phyloP scores from a whole-genome alignment of 2,888 invertebrate genomes.

The Rhingia campestris region DNA sequence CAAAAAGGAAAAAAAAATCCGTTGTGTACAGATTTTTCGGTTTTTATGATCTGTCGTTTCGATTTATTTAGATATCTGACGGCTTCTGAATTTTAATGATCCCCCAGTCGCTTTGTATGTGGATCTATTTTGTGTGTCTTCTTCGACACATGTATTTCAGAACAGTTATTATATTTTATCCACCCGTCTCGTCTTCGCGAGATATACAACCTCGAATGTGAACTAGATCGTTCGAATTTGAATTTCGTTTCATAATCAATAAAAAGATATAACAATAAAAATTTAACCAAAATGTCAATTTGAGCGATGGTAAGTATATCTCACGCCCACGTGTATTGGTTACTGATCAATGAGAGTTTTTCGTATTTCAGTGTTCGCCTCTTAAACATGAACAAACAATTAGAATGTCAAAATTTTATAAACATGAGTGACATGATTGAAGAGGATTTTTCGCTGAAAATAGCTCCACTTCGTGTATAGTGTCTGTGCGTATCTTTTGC shows the following conservation, averaged over 20 bases:
- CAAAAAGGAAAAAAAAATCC: too few species aligned
- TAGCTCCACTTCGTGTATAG: conserved; percentile 5
- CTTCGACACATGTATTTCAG: conserved; percentile 66
- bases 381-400: conserved; percentile 15
- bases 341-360: neutral
- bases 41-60: conserved; percentile 83
- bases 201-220: conserved; percentile 25
- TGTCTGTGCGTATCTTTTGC: conserved; percentile 10
- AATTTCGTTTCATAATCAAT: conserved; percentile 66
- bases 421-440: conserved; percentile 50
- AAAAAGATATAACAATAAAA: conserved; percentile 28
- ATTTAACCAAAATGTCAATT: conserved; percentile 33
- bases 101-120: conserved; percentile 40
- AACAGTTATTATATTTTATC: conserved; percentile 39
- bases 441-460: conserved; percentile 29
- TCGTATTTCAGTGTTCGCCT: neutral
- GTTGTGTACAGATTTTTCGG: conserved; percentile 69
- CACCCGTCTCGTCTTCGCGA: neutral
- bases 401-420: conserved; percentile 42
- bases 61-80: conserved; percentile 79
- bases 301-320: conserved; percentile 3
- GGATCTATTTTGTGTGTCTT: conserved; percentile 62
- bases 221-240: conserved; percentile 62
- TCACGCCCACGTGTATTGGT: neutral
- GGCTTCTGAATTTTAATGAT: conserved; percentile 74